These are phyloP conservation scores for Ichneumon xanthorius DNA, from an alignment of 2,888 invertebrate species.

Conservation along the genomic window DNA sequence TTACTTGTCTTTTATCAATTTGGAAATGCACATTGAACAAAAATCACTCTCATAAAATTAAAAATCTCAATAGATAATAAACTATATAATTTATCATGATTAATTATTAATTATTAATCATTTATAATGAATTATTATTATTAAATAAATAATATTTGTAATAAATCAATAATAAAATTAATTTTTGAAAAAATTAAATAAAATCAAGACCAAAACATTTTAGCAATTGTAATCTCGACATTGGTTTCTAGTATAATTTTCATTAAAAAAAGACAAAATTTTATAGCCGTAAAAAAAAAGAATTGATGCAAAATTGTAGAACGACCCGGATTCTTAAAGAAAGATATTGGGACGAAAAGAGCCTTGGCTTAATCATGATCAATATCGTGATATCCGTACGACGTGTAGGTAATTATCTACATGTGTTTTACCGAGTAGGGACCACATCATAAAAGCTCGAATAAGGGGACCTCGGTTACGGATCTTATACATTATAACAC, in stretches of 20 bases:
- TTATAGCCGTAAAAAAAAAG: not conserved
- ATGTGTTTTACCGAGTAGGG: slow-evolving; percentile 77
- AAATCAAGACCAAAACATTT: no score
- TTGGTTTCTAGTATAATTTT: no score
- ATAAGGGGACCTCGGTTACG: slow-evolving; percentile 41
- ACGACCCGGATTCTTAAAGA: not conserved
- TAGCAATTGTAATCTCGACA: no score
- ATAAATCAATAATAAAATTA: no score
- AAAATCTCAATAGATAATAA: not conserved
- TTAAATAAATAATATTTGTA: no score
- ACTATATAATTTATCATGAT: no score
- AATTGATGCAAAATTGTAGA: not conserved
- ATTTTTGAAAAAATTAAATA: no score
- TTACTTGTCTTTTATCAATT: not conserved
- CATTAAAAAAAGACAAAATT: not conserved
- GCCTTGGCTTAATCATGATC: slow-evolving; percentile 78
- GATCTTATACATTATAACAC: slow-evolving; percentile 26
- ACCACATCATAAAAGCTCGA: slow-evolving; percentile 64
- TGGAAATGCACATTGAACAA: not conserved
- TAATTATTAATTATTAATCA: no score
- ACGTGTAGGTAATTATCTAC: slow-evolving; percentile 80
- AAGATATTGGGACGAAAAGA: not conserved
- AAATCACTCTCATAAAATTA: not conserved
- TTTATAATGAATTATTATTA: no score
- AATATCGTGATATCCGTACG: slow-evolving; percentile 76